Base-by-base conservation (phyloP, 2,797 vertebrate species). In the Semaprochilodus insignis region DNA sequence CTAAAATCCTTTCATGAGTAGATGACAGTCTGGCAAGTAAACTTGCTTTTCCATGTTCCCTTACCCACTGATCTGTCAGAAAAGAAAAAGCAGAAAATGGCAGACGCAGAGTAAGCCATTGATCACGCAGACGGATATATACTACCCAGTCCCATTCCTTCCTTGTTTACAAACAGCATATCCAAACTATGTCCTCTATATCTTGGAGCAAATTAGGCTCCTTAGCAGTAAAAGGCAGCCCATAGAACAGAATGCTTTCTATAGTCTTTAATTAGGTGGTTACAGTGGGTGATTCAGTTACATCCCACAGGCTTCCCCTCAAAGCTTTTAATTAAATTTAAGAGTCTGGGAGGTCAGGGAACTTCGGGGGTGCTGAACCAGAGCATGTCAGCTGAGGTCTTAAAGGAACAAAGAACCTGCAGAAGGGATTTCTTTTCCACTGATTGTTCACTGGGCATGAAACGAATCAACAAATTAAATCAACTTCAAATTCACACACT, bases 251-350 rank as follows among this genome's bases (percentile, higher is more conserved):
- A 57, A 31, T 57, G 54, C 34, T 74, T 59, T 74, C 72, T 59
- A 74, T 74, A 59, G 31, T 59, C 31, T 40, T 74, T 70, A 74
- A 74, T 74, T 74, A 74, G 71, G 52, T 34, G 27, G 23, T 36
- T 74, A 14, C 71, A 55, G 51, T 31, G 71, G 52, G 52, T 55
- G 51, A 74, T n/a, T 74, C 27, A 6, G 71, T 34, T 71, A 52
- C 69, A 71, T 74, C 71, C 71, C 71, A 74, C 54, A 55, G 71
- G 71, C 71, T 74, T 57, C 71, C 71, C 27, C 27, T 74, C 71
- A 55, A 74, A 74, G 71, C 44, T 17, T 74, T 74, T 74, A 55
- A 74, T 74, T 74, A 74, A 74, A 74, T 74, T 31, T 55, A 74
- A 74, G 71, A 31, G 71, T 55, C 16, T 74, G 52, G 27, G 71